A percentile compares a stretch with the other conserved stretches of the same genome.
Conservation (phyloP, 2,797 vertebrate species). For the Clamator glandarius region DNA sequence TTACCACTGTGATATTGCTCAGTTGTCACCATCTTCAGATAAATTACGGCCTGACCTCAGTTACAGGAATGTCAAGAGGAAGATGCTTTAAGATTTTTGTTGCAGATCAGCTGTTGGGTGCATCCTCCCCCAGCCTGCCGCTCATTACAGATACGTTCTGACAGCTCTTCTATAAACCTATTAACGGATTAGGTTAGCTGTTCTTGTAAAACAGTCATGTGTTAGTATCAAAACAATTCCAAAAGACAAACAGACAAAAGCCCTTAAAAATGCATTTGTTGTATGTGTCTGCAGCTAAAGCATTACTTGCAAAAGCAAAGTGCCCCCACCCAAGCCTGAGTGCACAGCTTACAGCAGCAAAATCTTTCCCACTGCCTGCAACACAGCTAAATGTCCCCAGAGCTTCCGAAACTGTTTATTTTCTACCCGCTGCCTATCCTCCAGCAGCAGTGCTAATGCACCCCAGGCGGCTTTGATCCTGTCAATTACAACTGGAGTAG, state of each 20-base stretch:
- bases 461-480: slow-evolving; percentile 68
- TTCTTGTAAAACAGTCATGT: slow-evolving; percentile 41
- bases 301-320: background rate
- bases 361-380: slow-evolving; percentile 38
- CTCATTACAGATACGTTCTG: background rate
- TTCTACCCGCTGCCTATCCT: slow-evolving; percentile 49
- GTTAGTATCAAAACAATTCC: slow-evolving; percentile 53
- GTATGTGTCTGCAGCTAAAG: background rate
- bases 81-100: slow-evolving; percentile 56
- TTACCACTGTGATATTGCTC: slow-evolving; percentile 38
- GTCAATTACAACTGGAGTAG: slow-evolving; percentile 62
- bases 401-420: slow-evolving; percentile 59
- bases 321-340: slow-evolving; percentile 21
- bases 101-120: slow-evolving; percentile 48
- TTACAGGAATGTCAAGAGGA: slow-evolving; percentile 54
- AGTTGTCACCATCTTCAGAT: slow-evolving; percentile 51
- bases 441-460: slow-evolving; percentile 57
- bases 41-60: slow-evolving; percentile 57
- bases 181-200: slow-evolving; percentile 54
- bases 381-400: slow-evolving; percentile 24
- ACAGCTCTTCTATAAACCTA: slow-evolving; percentile 39
- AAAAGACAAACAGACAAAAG: slow-evolving; percentile 60
- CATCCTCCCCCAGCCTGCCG: background rate
- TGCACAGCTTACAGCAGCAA: slow-evolving; percentile 39
- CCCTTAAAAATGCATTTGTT: slow-evolving; percentile 30